phyloP scores from a whole-genome alignment of 2,888 invertebrate species.

The Tiliacea citrago region DNA sequence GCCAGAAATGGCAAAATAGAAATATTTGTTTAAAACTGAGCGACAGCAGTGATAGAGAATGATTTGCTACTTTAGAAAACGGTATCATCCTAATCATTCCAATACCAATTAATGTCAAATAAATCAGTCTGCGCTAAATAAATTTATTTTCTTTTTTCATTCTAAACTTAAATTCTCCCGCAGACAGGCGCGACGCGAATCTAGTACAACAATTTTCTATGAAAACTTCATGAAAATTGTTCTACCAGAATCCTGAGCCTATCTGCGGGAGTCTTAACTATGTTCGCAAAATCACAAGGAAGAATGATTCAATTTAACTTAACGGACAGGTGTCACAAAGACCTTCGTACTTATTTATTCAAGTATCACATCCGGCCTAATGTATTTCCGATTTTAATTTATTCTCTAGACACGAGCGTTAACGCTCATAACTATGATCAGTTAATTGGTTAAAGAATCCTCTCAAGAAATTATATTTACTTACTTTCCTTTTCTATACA shows the following conservation, averaged over 20 bases:
- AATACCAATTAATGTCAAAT: neutral
- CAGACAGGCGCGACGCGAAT: too few relatives aligned
- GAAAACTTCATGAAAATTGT: too few relatives aligned
- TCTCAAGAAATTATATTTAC: neutral
- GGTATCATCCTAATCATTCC: too few relatives aligned
- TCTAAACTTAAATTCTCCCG: too few relatives aligned
- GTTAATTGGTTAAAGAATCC: slow-evolving; percentile 18
- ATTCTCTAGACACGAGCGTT: slow-evolving; percentile 1
- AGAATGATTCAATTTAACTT: slow-evolving; percentile 2
- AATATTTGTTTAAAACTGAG: too few relatives aligned
- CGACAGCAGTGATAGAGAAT: neutral
- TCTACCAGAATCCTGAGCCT: too few relatives aligned
- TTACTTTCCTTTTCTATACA: slow-evolving; percentile 24
- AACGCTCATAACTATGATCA: slow-evolving; percentile 10
- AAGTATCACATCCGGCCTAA: slow-evolving; percentile 23
- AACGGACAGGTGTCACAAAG: slow-evolving; percentile 12
- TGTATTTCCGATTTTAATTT: slow-evolving; percentile 30
- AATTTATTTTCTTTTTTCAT: too few relatives aligned
- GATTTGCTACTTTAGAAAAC: neutral
- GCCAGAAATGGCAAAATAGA: neutral
- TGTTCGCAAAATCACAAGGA: slow-evolving; percentile 11
- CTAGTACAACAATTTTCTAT: too few relatives aligned
- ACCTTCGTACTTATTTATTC: slow-evolving; percentile 31
- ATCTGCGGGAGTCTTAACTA: neutral
- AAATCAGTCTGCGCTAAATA: too few relatives aligned